Evolutionary conservation across 2,888 invertebrate genomes (phyloP).

Genomic region (Pseudococcus jackbeardsleyi): DNA sequence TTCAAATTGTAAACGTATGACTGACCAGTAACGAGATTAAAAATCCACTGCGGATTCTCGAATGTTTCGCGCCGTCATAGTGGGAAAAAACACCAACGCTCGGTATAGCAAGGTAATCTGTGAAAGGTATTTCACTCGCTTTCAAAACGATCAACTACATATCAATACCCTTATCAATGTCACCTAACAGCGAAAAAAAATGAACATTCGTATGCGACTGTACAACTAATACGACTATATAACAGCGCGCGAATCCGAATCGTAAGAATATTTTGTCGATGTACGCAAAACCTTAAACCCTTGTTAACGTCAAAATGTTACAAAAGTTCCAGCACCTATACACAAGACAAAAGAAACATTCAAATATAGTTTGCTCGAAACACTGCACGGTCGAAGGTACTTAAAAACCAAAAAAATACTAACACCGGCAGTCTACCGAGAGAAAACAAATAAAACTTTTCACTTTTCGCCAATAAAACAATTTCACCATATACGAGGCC

Average conservation of each 20-base stretch:
- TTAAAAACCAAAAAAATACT: slow-evolving; percentile 16
- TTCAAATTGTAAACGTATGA: neutral
- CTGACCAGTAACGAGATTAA: slow-evolving; percentile 1
- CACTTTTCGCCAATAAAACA: slow-evolving; percentile 17
- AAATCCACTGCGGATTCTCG: neutral
- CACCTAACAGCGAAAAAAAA: slow-evolving; percentile 32
- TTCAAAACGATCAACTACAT: slow-evolving; percentile 45
- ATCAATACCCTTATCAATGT: slow-evolving; percentile 47
- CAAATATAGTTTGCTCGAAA: slow-evolving; percentile 29
- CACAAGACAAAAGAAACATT: slow-evolving; percentile 28
- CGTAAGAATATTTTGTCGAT: slow-evolving; percentile 52
- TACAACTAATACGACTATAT: slow-evolving; percentile 29
- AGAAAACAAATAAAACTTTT: slow-evolving; percentile 1
- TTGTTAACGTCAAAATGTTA: slow-evolving; percentile 52
- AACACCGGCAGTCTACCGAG: neutral
- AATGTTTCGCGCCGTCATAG: neutral
- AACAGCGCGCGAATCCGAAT: slow-evolving; percentile 8
- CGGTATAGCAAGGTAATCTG: neutral
- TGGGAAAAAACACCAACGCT: neutral
- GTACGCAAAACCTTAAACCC: slow-evolving; percentile 55
- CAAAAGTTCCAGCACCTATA: slow-evolving; percentile 25
- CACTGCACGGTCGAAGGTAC: neutral
- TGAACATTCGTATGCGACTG: slow-evolving; percentile 29
- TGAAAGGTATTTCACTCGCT: slow-evolving; percentile 23
- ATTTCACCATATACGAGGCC: neutral